Evolutionary conservation across 2,888 invertebrate species (phyloP).

Genomic region (Diploptera punctata): DNA sequence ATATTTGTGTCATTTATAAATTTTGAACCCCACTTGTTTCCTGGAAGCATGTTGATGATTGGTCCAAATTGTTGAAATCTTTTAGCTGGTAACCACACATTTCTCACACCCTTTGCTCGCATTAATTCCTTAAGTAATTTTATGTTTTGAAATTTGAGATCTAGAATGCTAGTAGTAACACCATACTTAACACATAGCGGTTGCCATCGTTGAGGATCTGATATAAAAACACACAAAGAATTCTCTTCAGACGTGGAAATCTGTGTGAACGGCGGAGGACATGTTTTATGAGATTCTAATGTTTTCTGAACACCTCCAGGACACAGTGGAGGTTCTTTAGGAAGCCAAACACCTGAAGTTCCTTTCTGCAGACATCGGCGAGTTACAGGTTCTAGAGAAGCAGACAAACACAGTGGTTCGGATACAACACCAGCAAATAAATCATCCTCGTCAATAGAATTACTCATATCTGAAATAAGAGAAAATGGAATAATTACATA

Average conservation of each 20-base stretch:
- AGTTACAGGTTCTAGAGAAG: neutral
- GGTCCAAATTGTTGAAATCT: slow-evolving; percentile 57
- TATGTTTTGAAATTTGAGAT: neutral
- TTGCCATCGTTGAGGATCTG: neutral
- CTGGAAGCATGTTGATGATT: slow-evolving; percentile 59
- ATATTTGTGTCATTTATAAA: neutral
- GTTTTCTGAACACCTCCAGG: neutral
- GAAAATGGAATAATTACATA: no score
- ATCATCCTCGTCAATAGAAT: no score
- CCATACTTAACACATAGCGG: neutral
- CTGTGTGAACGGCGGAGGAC: neutral
- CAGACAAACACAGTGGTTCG: neutral
- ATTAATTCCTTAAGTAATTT: neutral
- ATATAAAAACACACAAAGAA: neutral
- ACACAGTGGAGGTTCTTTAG: neutral
- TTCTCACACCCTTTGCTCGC: neutral
- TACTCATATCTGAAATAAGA: no score
- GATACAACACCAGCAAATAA: neutral
- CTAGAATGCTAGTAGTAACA: neutral
- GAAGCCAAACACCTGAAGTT: neutral
- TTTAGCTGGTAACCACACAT: slow-evolving; percentile 62
- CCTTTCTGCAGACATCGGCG: neutral
- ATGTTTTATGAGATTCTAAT: neutral
- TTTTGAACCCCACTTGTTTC: slow-evolving; percentile 51
- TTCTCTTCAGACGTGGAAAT: neutral